Evolutionary conservation across 2,113 vertebrate genomes (phyloP).

Genomic region (Lota lota): DNA sequence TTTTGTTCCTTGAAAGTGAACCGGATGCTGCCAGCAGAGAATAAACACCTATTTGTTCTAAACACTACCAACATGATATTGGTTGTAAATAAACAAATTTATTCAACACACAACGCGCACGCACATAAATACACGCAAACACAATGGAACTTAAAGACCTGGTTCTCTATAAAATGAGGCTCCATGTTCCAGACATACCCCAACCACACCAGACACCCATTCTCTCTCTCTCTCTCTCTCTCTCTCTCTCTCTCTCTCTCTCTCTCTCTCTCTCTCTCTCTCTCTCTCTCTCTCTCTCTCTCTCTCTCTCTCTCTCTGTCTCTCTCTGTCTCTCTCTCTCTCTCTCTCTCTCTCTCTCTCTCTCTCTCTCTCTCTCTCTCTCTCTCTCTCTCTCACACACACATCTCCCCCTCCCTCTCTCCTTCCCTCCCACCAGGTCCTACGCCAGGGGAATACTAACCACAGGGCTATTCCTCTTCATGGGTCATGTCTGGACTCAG

Average conservation of each 20-base stretch:
- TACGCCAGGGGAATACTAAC: constrained; percentile 46
- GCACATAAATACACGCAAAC: background rate
- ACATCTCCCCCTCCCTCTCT: constrained; percentile 20
- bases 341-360: constrained; percentile 9
- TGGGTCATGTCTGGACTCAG: constrained; percentile 43
- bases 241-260: constrained; percentile 9
- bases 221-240: background rate
- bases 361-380: constrained; percentile 14
- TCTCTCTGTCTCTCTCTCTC: constrained; percentile 7
- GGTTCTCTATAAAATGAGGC: constrained; percentile 8
- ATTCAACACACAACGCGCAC: background rate
- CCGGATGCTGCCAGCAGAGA: constrained; percentile 17
- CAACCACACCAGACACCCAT: constrained; percentile 15
- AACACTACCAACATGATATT: background rate
- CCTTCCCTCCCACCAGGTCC: background rate
- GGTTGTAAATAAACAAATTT: background rate
- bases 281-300: constrained; percentile 1
- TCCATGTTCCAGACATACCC: constrained; percentile 14
- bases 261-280: constrained; percentile 8
- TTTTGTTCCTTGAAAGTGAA: no score
- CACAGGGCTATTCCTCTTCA: constrained; percentile 42
- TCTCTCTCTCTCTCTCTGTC: constrained; percentile 9
- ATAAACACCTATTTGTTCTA: background rate
- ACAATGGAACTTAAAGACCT: background rate
- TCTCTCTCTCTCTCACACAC: constrained; percentile 4